Evolutionary conservation across 2,888 invertebrate species (phyloP), one percentile per base, ranked within the genome.

Genomic region (Drosophila mercatorum): DNA sequence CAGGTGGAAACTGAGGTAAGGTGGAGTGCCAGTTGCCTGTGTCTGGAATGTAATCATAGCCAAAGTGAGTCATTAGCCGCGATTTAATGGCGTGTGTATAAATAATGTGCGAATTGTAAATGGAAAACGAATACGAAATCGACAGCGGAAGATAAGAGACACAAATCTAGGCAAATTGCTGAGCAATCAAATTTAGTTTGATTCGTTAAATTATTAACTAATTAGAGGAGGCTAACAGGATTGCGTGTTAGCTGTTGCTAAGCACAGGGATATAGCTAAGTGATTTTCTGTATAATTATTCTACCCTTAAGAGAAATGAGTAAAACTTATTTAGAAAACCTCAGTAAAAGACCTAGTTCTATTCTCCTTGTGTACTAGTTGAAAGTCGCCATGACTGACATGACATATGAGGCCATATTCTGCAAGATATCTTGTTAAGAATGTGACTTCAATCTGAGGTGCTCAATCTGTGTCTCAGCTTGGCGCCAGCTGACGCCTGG

Each of bases 21-120:
- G 7, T 47, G 41, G 11, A 6, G 12, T 22, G 53, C 26, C 10
- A 53, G 17, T 46, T 26, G 59, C 34, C 41, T 44, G 38, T 56
- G 44, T 26, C 31, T 1, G 67, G 61, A 68, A 69, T 62, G 67
- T 59, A 79, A 77, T 77, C 79, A 70, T 28, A 36, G 31, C 60
- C 40, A 64, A 80, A 88, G 83, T 83, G 80, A 83, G 83, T 85
- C 86, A 83, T 83, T 83, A 83, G 75, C 62, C 43, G 49, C 70
- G 68, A 79, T 75, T 78, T 68, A 56, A 64, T 74, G 56, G 47
- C 49, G 14, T 14, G 14, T 14, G 70, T 11, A 56, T 58, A 49
- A 64, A 72, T 73, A 51, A 76, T 63, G 61, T 51, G 55, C 43
- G 58, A 64, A 75, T 60, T 68, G 71, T 34, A 70, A 56, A 52